These are phyloP conservation scores for Aphelenchoides fujianensis DNA, from an alignment of 1,140 invertebrate species.

Conservation along the genomic window DNA sequence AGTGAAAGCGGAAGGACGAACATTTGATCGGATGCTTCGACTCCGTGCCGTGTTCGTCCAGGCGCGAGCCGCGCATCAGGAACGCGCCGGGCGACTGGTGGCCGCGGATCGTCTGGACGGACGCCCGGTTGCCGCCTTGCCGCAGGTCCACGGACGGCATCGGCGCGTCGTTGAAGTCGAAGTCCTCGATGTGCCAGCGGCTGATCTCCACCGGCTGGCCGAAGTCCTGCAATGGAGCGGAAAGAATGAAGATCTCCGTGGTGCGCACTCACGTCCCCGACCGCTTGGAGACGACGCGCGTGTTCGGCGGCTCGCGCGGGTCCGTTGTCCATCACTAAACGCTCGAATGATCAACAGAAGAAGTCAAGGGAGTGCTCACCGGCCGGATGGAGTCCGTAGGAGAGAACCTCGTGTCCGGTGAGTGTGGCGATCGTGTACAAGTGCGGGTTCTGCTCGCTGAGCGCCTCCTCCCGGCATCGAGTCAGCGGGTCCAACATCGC, in stretches of 20 bases:
- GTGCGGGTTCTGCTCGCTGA: conserved; percentile 73
- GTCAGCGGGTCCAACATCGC: conserved; percentile 90
- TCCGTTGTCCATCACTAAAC: conserved; percentile 86
- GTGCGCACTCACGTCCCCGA: conserved; percentile 71
- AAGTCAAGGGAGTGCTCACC: too few species aligned
- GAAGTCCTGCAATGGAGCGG: conserved; percentile 61
- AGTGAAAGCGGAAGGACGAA: not conserved
- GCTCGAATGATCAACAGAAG: too few species aligned
- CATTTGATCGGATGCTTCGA: conserved; percentile 38
- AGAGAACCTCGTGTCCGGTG: conserved; percentile 78
- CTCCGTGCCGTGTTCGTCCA: conserved; percentile 42
- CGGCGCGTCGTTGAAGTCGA: conserved; percentile 73
- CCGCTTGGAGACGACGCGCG: conserved; percentile 70
- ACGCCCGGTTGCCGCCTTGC: conserved; percentile 74
- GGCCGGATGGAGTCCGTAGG: conserved; percentile 70
- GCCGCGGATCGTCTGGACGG: conserved; percentile 62
- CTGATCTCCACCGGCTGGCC: conserved; percentile 89
- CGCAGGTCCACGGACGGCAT: conserved; percentile 81
- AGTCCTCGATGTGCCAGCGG: conserved; percentile 76
- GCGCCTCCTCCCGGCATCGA: conserved; percentile 67
- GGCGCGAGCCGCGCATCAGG: conserved; percentile 38
- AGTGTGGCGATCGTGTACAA: conserved; percentile 90
- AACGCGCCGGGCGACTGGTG: conserved; percentile 43
- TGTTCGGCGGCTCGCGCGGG: conserved; percentile 72
- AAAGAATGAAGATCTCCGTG: not conserved